phyloP scores from a whole-genome alignment of 2,113 vertebrate genomes.

The Cryptomyrus ogoouensis region DNA sequence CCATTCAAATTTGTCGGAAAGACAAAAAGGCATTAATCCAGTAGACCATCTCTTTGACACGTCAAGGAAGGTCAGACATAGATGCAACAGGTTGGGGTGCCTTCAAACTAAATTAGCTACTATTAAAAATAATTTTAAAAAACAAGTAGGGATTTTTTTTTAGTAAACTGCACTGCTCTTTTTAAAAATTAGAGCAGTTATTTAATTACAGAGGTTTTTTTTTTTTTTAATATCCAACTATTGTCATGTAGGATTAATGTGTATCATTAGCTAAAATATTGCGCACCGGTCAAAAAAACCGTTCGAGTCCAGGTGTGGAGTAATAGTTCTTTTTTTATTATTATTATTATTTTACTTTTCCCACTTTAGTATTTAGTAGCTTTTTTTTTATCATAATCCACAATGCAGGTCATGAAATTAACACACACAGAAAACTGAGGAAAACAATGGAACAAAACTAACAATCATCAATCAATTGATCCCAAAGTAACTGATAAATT shows the following conservation, averaged over 20 bases:
- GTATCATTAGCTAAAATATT: background rate
- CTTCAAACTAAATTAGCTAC: background rate
- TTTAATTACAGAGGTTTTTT: background rate
- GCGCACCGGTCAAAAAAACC: background rate
- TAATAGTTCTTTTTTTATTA: background rate
- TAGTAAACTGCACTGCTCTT: background rate
- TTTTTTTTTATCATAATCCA: background rate
- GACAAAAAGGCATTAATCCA: background rate
- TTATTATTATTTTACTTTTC: background rate
- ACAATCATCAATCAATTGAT: background rate
- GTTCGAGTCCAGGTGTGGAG: background rate
- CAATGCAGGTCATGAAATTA: background rate
- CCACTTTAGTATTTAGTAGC: background rate
- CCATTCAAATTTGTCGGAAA: background rate
- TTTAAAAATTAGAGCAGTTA: background rate
- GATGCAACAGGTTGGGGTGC: slow-evolving; percentile 12
- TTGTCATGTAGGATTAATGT: background rate
- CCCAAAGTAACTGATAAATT: background rate
- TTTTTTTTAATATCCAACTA: background rate
- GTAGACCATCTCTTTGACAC: background rate
- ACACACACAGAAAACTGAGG: background rate
- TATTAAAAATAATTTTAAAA: background rate
- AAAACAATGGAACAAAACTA: background rate
- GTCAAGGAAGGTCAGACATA: background rate
- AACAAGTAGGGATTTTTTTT: background rate